These are phyloP conservation scores for Strigamia transsilvanica DNA, from an alignment of 2,888 invertebrate species.

Conservation along the genomic window DNA sequence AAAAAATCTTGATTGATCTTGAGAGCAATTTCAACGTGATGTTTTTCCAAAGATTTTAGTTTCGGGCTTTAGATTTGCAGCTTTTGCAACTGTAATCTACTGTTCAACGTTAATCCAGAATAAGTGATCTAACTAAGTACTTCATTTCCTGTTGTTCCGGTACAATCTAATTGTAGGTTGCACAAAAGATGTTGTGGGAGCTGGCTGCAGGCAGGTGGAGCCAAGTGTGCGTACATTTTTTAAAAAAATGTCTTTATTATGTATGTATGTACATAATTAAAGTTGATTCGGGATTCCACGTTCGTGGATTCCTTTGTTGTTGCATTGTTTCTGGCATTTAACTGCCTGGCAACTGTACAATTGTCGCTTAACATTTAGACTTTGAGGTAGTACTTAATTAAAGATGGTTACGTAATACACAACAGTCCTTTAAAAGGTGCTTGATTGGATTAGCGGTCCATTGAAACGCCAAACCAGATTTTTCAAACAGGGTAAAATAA, in stretches of 20 bases:
- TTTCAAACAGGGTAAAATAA: neutral
- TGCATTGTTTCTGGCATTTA: no score
- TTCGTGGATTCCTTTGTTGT: no score
- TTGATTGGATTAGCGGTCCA: neutral
- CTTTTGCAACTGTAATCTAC: no score
- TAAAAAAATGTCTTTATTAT: no score
- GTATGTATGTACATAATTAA: no score
- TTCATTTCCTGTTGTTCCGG: neutral
- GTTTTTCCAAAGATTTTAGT: neutral
- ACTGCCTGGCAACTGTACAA: no score
- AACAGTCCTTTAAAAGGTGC: neutral
- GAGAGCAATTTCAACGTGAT: neutral
- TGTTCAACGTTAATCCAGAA: no score
- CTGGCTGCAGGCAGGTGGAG: neutral
- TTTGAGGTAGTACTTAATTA: no score
- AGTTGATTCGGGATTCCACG: no score
- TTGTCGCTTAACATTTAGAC: no score
- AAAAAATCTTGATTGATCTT: slow-evolving; percentile 13
- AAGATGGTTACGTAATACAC: no score
- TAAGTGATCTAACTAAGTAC: no score
- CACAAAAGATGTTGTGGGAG: slow-evolving; percentile 2
- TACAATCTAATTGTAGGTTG: neutral
- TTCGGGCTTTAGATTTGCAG: neutral
- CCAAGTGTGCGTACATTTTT: neutral
- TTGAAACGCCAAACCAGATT: slow-evolving; percentile 9